Evolutionary conservation across 2,797 vertebrate genomes (phyloP).

Genomic region (Microtus obscurus): DNA sequence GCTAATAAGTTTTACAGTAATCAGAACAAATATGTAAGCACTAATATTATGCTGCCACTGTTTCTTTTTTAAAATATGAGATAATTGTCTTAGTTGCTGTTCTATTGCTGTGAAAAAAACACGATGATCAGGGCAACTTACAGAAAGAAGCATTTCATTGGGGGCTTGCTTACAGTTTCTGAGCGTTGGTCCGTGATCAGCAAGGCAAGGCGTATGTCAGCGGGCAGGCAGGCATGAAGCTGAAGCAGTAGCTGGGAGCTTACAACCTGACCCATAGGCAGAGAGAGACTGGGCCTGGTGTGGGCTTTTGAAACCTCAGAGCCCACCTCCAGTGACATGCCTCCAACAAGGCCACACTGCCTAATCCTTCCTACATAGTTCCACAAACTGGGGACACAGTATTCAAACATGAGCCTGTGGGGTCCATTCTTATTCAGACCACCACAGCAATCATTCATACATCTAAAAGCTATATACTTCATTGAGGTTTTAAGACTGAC

Average conservation of each 20-base stretch:
- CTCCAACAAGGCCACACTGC: not conserved
- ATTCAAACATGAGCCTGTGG: not conserved
- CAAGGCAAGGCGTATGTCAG: not conserved
- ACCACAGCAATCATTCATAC: constrained; percentile 31
- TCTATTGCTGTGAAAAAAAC: not conserved
- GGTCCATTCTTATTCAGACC: not conserved
- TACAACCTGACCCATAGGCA: too few relatives aligned
- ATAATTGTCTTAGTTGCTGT: not conserved
- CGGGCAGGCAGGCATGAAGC: not conserved
- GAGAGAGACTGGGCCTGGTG: too few relatives aligned
- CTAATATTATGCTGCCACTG: constrained; percentile 45
- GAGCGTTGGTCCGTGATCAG: not conserved
- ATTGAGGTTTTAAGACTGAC: not conserved
- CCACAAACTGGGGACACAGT: not conserved
- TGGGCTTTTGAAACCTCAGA: not conserved
- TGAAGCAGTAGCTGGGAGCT: not conserved
- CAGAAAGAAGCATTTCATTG: not conserved
- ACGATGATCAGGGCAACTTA: not conserved
- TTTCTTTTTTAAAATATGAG: constrained; percentile 63
- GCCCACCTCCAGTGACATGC: not conserved
- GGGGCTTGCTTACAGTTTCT: not conserved
- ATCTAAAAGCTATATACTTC: constrained; percentile 31
- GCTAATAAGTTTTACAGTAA: constrained; percentile 77
- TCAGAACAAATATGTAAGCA: constrained; percentile 60
- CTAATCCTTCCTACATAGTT: not conserved